These are phyloP conservation scores for Tetranychus piercei DNA, from an alignment of 2,888 invertebrate genomes.

Conservation along the genomic window DNA sequence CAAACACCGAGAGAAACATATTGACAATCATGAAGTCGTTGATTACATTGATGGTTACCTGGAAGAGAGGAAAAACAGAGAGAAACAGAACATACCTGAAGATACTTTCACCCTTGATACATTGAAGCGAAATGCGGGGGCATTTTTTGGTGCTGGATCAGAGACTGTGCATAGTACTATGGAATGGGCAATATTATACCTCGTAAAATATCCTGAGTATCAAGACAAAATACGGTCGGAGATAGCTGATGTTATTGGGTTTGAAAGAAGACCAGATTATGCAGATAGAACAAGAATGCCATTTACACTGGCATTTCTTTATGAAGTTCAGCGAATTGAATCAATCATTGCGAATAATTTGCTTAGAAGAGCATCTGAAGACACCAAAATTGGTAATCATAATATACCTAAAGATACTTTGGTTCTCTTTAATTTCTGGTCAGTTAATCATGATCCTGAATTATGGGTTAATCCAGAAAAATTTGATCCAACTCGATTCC, in stretches of 20 bases:
- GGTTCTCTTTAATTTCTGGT: not conserved
- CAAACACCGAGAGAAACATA: not conserved
- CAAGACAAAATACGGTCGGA: slow-evolving; percentile 67
- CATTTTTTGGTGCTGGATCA: slow-evolving; percentile 64
- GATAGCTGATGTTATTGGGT: slow-evolving; percentile 48
- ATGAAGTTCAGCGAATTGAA: not conserved
- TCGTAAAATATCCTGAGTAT: slow-evolving; percentile 64
- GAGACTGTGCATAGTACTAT: slow-evolving; percentile 78
- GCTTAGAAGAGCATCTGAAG: not conserved
- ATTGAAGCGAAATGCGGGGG: not conserved
- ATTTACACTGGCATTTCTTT: slow-evolving; percentile 44
- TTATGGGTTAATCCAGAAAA: not conserved
- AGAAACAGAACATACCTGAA: not conserved
- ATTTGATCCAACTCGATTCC: not conserved
- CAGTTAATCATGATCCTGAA: not conserved
- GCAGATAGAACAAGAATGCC: slow-evolving; percentile 65
- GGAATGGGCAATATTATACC: slow-evolving; percentile 67
- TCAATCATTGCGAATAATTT: not conserved
- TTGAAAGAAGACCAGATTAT: slow-evolving; percentile 55
- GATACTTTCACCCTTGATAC: not conserved
- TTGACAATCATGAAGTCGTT: not conserved
- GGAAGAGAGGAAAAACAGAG: not conserved
- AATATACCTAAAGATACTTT: not conserved
- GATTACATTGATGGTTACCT: not conserved
- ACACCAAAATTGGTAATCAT: not conserved